Evolutionary conservation across 2,888 invertebrate genomes (phyloP).

Genomic region (Erebia epiphron): DNA sequence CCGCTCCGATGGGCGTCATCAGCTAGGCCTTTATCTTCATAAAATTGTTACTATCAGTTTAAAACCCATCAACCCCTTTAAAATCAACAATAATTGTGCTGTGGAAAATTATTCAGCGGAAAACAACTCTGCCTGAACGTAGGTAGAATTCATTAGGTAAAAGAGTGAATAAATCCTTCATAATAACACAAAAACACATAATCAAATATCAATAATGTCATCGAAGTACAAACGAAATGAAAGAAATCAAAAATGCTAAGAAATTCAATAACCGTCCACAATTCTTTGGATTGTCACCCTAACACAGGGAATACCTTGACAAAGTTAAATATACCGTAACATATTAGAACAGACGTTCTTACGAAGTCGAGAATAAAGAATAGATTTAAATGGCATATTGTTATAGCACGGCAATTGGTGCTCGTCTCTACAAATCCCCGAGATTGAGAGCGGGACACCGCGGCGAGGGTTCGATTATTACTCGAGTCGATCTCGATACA

Average conservation of each 20-base stretch:
- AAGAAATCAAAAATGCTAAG: slow-evolving; percentile 76
- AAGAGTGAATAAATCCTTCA: slow-evolving; percentile 9
- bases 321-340: slow-evolving; percentile 36
- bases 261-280: slow-evolving; percentile 76
- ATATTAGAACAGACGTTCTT: slow-evolving; percentile 37
- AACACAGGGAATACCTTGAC: slow-evolving; percentile 56
- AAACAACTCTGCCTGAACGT: no score
- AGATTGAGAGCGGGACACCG: slow-evolving; percentile 74
- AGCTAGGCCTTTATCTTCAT: no score
- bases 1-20: no score
- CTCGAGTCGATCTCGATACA: slow-evolving; percentile 72
- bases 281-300: slow-evolving; percentile 77
- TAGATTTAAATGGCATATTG: slow-evolving; percentile 46
- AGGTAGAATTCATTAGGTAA: neutral
- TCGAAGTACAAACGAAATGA: slow-evolving; percentile 61
- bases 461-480: slow-evolving; percentile 74
- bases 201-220: slow-evolving; percentile 48
- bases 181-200: slow-evolving; percentile 22
- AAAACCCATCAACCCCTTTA: no score
- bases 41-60: no score
- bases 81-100: no score
- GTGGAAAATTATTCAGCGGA: no score
- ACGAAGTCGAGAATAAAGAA: slow-evolving; percentile 42
- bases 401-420: slow-evolving; percentile 42
- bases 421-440: slow-evolving; percentile 65